phyloP scores from a whole-genome alignment of 1,140 invertebrate species.

The Anastrepha obliqua region DNA sequence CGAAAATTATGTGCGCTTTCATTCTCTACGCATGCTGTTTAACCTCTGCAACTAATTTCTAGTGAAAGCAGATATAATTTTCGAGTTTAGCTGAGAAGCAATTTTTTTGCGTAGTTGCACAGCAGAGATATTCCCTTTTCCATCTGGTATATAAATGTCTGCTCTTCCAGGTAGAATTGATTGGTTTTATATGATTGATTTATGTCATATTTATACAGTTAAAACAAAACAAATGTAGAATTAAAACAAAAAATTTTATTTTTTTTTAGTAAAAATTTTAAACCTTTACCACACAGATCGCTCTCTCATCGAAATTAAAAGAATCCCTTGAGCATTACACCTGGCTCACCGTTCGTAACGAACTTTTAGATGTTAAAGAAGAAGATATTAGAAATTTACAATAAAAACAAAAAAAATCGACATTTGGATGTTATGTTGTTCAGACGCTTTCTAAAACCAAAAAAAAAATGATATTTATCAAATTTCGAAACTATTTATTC shows the following conservation, averaged over 20 bases:
- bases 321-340: background rate
- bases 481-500: background rate
- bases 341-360: background rate
- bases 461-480: background rate
- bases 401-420: constrained; percentile 69
- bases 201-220: too few relatives aligned
- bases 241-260: too few relatives aligned
- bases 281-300: background rate
- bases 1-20: background rate
- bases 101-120: too few relatives aligned
- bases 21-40: background rate
- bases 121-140: too few relatives aligned
- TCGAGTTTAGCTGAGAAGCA: background rate
- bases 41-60: background rate
- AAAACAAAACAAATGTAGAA: too few relatives aligned
- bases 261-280: too few relatives aligned
- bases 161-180: too few relatives aligned
- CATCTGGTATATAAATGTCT: too few relatives aligned
- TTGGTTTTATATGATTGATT: too few relatives aligned
- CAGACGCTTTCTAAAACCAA: constrained; percentile 44
- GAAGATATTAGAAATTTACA: constrained; percentile 58
- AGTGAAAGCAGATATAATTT: background rate
- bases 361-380: background rate
- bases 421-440: constrained; percentile 74
- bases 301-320: background rate